phyloP scores from a whole-genome alignment of 2,113 vertebrate species.

The Delphinus delphis region DNA sequence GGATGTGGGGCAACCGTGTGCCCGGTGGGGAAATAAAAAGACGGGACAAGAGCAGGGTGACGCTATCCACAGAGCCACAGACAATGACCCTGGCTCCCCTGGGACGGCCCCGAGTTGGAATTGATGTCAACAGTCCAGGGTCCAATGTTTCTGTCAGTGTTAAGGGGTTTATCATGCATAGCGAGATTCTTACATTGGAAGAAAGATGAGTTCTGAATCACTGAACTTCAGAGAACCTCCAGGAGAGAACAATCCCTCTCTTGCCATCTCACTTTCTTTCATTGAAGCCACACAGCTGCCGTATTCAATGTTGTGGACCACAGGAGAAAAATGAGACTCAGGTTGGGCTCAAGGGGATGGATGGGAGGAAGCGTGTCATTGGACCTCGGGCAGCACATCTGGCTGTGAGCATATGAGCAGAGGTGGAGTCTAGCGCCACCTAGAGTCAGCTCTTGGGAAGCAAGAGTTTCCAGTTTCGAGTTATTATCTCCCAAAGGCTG shows the following conservation, averaged over 20 bases:
- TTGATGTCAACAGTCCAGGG: background rate
- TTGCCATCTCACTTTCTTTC: no score
- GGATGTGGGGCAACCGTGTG: conserved; percentile 57
- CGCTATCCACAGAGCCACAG: conserved; percentile 26
- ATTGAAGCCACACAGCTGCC: conserved; percentile 22
- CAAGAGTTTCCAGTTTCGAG: background rate
- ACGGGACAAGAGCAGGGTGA: background rate
- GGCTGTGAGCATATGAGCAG: background rate
- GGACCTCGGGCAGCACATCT: background rate
- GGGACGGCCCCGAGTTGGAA: conserved; percentile 42
- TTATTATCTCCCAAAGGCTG: background rate
- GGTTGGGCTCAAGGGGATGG: background rate
- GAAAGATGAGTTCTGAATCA: conserved; percentile 48
- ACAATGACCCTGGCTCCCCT: conserved; percentile 47
- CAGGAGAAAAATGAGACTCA: background rate
- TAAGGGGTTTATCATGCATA: conserved; percentile 8
- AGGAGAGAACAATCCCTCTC: conserved; percentile 44
- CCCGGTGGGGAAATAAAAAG: background rate
- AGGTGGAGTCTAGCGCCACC: background rate
- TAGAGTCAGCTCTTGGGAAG: background rate
- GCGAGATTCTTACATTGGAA: conserved; percentile 16
- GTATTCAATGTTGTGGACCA: conserved; percentile 38
- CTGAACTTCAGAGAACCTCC: conserved; percentile 57
- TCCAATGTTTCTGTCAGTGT: background rate
- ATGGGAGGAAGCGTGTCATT: background rate